Base-by-base conservation (phyloP, 2,888 invertebrate genomes). In the Aspidapion aeneum region DNA sequence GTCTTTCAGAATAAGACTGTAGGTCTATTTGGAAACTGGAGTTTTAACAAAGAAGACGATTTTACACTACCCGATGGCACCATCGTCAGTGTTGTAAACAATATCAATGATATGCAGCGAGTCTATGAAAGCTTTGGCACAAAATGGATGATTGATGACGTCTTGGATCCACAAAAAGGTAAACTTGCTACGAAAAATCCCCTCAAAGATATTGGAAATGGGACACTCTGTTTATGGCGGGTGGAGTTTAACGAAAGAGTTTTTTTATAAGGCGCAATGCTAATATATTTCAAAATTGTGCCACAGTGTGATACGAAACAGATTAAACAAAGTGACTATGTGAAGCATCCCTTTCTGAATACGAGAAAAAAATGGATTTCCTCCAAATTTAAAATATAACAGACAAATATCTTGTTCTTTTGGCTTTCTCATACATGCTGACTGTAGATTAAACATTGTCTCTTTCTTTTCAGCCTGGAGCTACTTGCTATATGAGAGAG, bases 1-100 rank as follows among this genome's bases (percentile, higher is more conserved):
- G n/a, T n/a, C n/a, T n/a, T n/a, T n/a, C 12, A 95, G 95, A 96
- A 96, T 74, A 90, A 92, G 86, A 96, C 96, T 0, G 82, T 86
- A 64, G 96, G 96, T 0, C 81, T 97, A 1, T 87, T 96, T 71
- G 96, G 96, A 0, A 95, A 94, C 73, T 96, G 94, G 94, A 94
- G 94, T 64, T 87, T 92, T 74, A 90, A 93, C 69, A 81, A 87
- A 16, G 82, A 85, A 51, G 95, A 96, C 69, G 96, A 96, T 78
- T 91, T 95, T 65, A 87, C 85, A 0, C 80, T 87, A 67, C 94
- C 94, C 0, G 90, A 91, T 70, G 89, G 90, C 0, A 83, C 83
- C 0, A 78, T 83, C 63, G 79, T 83, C 18, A 78, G 79, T 1
- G 75, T 87, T 0, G 80, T 85, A 12, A 76, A 82, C 1, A 72